These are phyloP conservation scores for Oreotrochilus melanogaster DNA, from an alignment of 2,113 vertebrate genomes.

Conservation along the genomic window DNA sequence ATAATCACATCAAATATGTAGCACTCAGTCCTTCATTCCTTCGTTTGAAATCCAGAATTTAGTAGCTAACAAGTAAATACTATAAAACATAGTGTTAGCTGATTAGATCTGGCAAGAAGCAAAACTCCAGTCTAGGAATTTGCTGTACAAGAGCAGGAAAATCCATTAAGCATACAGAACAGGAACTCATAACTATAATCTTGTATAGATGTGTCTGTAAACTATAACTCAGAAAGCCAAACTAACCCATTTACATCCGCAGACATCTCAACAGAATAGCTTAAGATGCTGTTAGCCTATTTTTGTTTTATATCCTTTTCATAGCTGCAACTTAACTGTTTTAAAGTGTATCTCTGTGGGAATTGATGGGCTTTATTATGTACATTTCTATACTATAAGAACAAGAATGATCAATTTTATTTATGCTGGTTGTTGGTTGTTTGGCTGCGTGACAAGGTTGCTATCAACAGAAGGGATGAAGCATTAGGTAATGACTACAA, in stretches of 20 bases:
- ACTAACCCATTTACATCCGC: slow-evolving; percentile 57
- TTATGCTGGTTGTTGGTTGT: slow-evolving; percentile 65
- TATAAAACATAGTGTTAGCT: slow-evolving; percentile 22
- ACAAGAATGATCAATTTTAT: slow-evolving; percentile 50
- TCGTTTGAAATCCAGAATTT: slow-evolving; percentile 6
- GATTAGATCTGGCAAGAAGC: slow-evolving; percentile 15
- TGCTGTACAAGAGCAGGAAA: slow-evolving; percentile 29
- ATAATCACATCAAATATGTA: not conserved
- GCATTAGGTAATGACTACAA: slow-evolving; percentile 71
- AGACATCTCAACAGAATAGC: slow-evolving; percentile 46
- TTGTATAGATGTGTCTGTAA: slow-evolving; percentile 54
- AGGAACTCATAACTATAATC: slow-evolving; percentile 59
- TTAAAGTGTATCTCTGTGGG: slow-evolving; percentile 46
- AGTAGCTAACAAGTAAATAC: slow-evolving; percentile 29
- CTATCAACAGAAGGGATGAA: slow-evolving; percentile 63
- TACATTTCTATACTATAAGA: slow-evolving; percentile 59
- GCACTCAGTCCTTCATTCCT: slow-evolving; percentile 13
- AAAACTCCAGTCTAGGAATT: slow-evolving; percentile 33
- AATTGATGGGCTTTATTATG: slow-evolving; percentile 69
- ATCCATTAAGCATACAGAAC: slow-evolving; percentile 27
- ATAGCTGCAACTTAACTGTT: slow-evolving; percentile 26
- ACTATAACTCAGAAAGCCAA: slow-evolving; percentile 57
- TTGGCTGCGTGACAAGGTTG: slow-evolving; percentile 76
- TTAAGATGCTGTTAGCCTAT: slow-evolving; percentile 45
- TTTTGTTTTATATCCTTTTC: slow-evolving; percentile 43